These are phyloP conservation scores for Steatornis caripensis DNA, from an alignment of 2,113 vertebrate genomes.

Conservation along the genomic window DNA sequence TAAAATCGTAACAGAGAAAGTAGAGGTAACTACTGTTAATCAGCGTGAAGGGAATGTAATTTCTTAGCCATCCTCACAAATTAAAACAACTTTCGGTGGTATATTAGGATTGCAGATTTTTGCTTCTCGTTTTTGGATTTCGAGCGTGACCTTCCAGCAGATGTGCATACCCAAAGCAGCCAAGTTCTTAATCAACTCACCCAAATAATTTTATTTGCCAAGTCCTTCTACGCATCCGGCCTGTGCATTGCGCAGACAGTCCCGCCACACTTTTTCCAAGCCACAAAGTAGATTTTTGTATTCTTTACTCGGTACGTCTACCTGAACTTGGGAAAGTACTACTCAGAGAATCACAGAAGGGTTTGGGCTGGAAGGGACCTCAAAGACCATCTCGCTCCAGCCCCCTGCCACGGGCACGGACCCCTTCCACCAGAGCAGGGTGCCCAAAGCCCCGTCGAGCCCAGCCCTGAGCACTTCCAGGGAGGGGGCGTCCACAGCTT, in stretches of 20 bases:
- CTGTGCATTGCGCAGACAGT: not conserved
- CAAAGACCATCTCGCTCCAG: too few species aligned
- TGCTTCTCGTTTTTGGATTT: not conserved
- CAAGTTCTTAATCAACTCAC: not conserved
- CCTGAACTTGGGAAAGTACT: not conserved
- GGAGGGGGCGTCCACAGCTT: too few species aligned
- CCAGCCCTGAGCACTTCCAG: too few species aligned
- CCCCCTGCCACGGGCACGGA: too few species aligned
- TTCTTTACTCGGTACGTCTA: not conserved
- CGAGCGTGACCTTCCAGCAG: not conserved
- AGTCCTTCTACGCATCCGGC: not conserved
- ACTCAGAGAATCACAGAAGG: too few species aligned
- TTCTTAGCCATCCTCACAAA: not conserved
- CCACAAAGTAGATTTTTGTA: not conserved
- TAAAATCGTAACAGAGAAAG: not conserved
- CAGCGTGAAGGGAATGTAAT: not conserved
- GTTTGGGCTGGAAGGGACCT: too few species aligned
- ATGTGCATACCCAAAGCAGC: not conserved
- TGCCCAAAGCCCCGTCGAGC: too few species aligned
- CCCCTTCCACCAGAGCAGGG: too few species aligned
- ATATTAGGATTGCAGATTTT: not conserved
- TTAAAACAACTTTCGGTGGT: not conserved
- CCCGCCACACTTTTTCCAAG: not conserved
- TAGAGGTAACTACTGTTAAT: not conserved
- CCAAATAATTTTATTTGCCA: not conserved